Evolutionary conservation across 2,797 vertebrate genomes (phyloP).

Genomic region (Sternarchorhynchus goeldii): DNA sequence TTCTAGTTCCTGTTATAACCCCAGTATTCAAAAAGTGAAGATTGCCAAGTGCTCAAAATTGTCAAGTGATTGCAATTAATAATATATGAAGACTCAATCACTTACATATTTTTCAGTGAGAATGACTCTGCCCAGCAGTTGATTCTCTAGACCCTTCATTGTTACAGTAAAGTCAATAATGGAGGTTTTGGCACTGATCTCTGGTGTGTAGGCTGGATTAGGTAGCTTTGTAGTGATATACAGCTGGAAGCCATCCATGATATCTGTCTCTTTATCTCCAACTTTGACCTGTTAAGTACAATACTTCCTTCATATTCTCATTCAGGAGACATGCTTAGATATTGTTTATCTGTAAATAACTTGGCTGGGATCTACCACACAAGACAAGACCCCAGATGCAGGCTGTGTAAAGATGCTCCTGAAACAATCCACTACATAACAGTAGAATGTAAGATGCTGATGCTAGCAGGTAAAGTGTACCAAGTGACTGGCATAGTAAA

Average conservation of each 20-base stretch:
- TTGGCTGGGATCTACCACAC: too few species aligned
- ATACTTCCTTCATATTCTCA: not conserved
- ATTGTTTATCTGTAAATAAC: too few species aligned
- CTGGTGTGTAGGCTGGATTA: conserved; percentile 90
- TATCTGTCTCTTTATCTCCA: conserved; percentile 92
- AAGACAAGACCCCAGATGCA: too few species aligned
- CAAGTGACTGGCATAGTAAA: too few species aligned
- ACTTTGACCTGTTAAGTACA: conserved; percentile 84
- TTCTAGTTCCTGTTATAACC: conserved; percentile 83
- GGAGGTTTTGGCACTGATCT: conserved; percentile 90
- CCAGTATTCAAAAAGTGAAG: not conserved
- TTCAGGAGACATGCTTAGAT: too few species aligned
- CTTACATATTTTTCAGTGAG: conserved; percentile 91
- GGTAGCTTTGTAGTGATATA: conserved; percentile 92
- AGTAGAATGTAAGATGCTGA: too few species aligned
- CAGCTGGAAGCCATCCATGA: conserved; percentile 89
- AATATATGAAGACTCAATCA: not conserved
- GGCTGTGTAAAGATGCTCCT: too few species aligned
- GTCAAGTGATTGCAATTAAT: not conserved
- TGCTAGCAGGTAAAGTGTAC: too few species aligned
- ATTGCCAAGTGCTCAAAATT: not conserved
- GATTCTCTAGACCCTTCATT: conserved; percentile 92
- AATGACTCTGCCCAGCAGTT: conserved; percentile 91
- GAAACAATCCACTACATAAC: too few species aligned
- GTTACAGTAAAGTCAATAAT: conserved; percentile 96